These are phyloP conservation scores for Oedothorax gibbosus DNA, from an alignment of 1,140 invertebrate species.

Conservation along the genomic window DNA sequence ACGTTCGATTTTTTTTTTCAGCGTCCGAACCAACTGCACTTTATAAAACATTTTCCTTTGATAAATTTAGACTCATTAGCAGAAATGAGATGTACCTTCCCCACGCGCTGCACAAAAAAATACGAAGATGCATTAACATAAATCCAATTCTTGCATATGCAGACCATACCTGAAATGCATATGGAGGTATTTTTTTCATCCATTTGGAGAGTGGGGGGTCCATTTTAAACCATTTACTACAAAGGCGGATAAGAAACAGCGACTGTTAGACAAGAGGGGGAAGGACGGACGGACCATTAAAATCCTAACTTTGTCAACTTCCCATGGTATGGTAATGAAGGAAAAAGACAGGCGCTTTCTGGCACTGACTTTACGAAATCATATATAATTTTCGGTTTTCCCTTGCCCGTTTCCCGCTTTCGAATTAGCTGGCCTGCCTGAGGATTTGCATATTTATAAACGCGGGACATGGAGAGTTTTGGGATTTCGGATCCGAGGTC, in stretches of 20 bases:
- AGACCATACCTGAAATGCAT: not conserved
- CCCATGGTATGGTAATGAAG: conserved; percentile 49
- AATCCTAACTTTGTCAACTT: conserved; percentile 56
- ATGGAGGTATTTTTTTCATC: conserved; percentile 7
- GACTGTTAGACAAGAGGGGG: conserved; percentile 12
- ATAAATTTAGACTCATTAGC: conserved; percentile 60
- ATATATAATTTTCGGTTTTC: conserved; percentile 58
- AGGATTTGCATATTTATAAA: conserved; percentile 58
- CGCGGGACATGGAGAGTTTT: conserved; percentile 18
- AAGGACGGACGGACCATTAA: conserved; percentile 34
- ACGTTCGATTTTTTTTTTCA: conserved; percentile 40
- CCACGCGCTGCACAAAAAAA: conserved; percentile 18
- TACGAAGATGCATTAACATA: conserved; percentile 50
- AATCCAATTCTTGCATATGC: conserved; percentile 44
- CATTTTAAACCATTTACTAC: conserved; percentile 56
- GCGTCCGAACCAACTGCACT: not conserved
- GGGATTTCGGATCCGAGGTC: conserved; percentile 31
- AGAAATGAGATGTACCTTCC: conserved; percentile 52
- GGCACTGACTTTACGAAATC: conserved; percentile 30
- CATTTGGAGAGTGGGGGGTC: conserved; percentile 13
- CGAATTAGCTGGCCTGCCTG: conserved; percentile 37
- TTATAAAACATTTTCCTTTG: conserved; percentile 56
- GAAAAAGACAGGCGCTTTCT: conserved; percentile 39
- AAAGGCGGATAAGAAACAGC: not conserved
- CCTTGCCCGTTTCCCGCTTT: not conserved